A percentile compares a stretch with the other conserved stretches of the same genome.
These are phyloP conservation scores for Montipora capricornis DNA, from an alignment of 64 coral and sea anemone species.

Conservation along the genomic window DNA sequence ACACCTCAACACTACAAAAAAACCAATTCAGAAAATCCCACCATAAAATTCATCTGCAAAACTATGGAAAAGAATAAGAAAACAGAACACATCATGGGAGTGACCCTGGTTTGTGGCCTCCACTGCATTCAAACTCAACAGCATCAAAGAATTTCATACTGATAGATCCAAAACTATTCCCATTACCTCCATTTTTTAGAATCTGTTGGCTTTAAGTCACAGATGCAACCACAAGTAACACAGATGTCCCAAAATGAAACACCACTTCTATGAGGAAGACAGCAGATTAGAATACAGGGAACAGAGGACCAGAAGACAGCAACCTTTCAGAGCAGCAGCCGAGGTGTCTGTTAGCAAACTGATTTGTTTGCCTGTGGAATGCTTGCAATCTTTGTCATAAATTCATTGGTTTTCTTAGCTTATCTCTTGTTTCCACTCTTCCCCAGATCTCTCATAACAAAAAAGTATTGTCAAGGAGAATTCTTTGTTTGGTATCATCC, in stretches of 20 bases:
- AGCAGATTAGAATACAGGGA: constrained; percentile 3
- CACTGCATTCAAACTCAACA: neutral
- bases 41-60: neutral
- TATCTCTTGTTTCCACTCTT: constrained; percentile 36
- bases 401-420: constrained; percentile 26
- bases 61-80: neutral
- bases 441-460: constrained; percentile 38
- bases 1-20: neutral
- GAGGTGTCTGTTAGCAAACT: constrained; percentile 18
- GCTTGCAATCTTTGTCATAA: constrained; percentile 19
- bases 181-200: constrained; percentile 18
- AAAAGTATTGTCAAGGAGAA: constrained; percentile 14
- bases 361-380: constrained; percentile 39
- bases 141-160: neutral
- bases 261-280: neutral
- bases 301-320: constrained; percentile 4
- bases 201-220: neutral
- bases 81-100: constrained; percentile 39
- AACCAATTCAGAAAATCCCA: neutral
- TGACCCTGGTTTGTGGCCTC: constrained; percentile 25
- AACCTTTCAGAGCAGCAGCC: constrained; percentile 30
- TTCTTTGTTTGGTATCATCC: constrained; percentile 26
- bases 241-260: neutral
- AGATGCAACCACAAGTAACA: neutral
- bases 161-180: neutral